phyloP scores from a whole-genome alignment of 2,113 vertebrate species.

The Monarcha castaneiventris region DNA sequence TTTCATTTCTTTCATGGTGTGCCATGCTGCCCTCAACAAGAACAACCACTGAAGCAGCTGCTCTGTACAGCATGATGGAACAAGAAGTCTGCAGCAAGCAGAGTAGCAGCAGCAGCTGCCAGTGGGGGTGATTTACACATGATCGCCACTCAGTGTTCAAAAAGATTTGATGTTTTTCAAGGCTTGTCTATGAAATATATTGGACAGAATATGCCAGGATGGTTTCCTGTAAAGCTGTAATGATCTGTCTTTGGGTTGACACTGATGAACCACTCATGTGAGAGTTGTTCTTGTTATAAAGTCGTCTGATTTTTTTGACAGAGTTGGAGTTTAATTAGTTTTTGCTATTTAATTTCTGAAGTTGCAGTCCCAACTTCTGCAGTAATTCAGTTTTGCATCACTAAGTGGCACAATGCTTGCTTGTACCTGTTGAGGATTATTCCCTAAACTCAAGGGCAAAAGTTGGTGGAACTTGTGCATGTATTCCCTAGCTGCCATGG shows the following conservation, averaged over 20 bases:
- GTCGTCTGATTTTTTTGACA: background rate
- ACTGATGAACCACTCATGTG: background rate
- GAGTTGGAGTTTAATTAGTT: background rate
- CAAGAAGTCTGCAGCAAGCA: conserved; percentile 59
- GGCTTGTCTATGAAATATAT: background rate
- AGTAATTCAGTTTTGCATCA: background rate
- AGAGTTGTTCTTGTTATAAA: background rate
- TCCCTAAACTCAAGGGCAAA: background rate
- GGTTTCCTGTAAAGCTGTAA: background rate
- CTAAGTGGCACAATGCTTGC: background rate
- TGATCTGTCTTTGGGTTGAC: background rate
- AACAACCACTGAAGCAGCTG: conserved; percentile 63
- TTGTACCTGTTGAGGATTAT: background rate
- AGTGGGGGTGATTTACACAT: conserved; percentile 51
- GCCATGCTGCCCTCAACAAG: conserved; percentile 61
- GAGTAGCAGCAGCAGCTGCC: conserved; percentile 50
- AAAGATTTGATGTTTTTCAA: conserved; percentile 45
- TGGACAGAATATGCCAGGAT: background rate
- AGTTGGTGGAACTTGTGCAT: background rate
- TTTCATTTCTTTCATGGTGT: conserved; percentile 63
- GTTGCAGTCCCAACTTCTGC: background rate
- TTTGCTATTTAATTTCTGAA: conserved; percentile 1
- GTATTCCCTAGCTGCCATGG: background rate
- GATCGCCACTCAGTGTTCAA: conserved; percentile 18
- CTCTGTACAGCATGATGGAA: conserved; percentile 55